Evolutionary conservation across 2,797 vertebrate species (phyloP).

Genomic region (Halcyon badia): DNA sequence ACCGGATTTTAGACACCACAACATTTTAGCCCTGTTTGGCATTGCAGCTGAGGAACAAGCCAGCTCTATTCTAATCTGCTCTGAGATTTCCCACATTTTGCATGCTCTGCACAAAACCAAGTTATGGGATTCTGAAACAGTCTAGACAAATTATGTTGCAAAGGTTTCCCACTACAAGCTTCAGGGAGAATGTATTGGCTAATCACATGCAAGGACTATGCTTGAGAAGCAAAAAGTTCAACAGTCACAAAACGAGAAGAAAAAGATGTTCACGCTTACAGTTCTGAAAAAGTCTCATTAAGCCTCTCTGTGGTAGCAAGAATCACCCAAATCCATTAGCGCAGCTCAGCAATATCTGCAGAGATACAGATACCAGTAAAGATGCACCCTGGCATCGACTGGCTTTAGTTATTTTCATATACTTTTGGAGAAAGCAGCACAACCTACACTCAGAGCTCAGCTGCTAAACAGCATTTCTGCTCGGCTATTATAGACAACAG

Average conservation of each 20-base stretch:
- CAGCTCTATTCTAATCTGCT: neutral
- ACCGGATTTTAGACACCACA: neutral
- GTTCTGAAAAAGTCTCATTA: neutral
- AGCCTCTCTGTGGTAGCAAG: neutral
- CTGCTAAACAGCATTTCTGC: neutral
- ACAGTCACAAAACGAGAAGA: neutral
- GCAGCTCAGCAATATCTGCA: neutral
- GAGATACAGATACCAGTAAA: rapidly evolving
- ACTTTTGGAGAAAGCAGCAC: neutral
- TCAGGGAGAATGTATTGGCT: neutral
- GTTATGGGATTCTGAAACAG: neutral
- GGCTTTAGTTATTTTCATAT: neutral
- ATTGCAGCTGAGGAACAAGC: neutral
- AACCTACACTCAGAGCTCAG: neutral
- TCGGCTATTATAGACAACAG: neutral
- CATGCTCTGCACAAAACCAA: neutral
- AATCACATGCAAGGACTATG: neutral
- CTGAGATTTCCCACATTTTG: neutral
- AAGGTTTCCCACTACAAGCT: neutral
- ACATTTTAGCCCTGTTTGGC: neutral
- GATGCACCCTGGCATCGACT: neutral
- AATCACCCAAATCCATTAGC: neutral
- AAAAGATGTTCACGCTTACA: neutral
- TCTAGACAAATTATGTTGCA: neutral
- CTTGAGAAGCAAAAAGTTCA: neutral